These are phyloP conservation scores for Eupristina koningsbergeri DNA, from an alignment of 1,140 invertebrate genomes.

Conservation along the genomic window DNA sequence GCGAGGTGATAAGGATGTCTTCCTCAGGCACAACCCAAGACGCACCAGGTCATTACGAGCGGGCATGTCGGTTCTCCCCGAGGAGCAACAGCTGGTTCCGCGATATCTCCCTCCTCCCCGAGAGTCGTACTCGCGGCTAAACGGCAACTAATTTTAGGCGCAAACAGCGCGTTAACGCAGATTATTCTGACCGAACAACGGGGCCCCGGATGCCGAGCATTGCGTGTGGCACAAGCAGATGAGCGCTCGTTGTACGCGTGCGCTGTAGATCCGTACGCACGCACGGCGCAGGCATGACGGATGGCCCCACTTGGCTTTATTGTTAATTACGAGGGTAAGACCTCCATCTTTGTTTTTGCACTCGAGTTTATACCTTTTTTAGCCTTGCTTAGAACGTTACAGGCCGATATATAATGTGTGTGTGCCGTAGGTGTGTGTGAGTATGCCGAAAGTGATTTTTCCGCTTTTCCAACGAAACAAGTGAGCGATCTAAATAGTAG, in stretches of 20 bases:
- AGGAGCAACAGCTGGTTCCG: slow-evolving; percentile 24
- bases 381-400: background rate
- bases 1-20: background rate
- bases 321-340: background rate
- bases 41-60: background rate
- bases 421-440: too few relatives aligned
- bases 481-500: background rate
- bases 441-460: background rate
- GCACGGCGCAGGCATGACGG: too few relatives aligned
- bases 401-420: background rate
- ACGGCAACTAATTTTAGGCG: slow-evolving; percentile 39
- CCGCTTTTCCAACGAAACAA: background rate
- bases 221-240: too few relatives aligned
- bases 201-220: too few relatives aligned
- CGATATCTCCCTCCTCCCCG: background rate
- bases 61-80: background rate
- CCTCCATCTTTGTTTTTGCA: background rate
- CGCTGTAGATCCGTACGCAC: too few relatives aligned
- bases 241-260: background rate
- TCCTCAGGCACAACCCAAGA: background rate
- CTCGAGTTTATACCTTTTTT: background rate
- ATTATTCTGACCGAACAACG: background rate
- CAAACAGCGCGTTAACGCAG: slow-evolving; percentile 15
- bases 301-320: background rate
- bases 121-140: background rate